A percentile compares a stretch with the other conserved stretches of the same genome.
Evolutionary conservation across 2,888 invertebrate genomes (phyloP).

Genomic region (Netelia virgata): DNA sequence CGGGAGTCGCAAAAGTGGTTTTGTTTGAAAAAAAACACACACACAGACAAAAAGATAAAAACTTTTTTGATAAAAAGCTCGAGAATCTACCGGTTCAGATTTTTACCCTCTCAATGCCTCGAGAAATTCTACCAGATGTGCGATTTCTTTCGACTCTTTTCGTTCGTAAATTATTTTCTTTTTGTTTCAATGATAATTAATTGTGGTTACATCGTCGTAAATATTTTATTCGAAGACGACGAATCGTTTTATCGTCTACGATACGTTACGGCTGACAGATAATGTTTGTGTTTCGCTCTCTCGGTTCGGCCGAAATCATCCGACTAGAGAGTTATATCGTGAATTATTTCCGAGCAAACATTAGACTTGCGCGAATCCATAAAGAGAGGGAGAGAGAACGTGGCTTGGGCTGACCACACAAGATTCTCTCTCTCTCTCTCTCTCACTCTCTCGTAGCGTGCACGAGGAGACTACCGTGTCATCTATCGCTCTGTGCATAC

Average conservation of each 20-base stretch:
- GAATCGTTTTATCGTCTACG: no score
- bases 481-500: conserved; percentile 59
- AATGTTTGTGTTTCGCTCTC: conserved; percentile 17
- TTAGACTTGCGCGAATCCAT: conserved; percentile 46
- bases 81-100: no score
- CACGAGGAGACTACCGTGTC: conserved; percentile 48
- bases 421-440: conserved; percentile 1
- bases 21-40: background rate
- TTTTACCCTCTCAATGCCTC: no score
- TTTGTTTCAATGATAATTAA: no score
- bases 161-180: no score
- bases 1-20: background rate
- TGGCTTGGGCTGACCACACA: conserved; percentile 11
- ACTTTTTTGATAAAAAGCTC: background rate
- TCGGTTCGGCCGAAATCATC: conserved; percentile 25
- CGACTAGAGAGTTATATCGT: conserved; percentile 56
- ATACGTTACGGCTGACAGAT: background rate
- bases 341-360: conserved; percentile 75
- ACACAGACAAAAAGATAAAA: background rate
- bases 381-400: conserved; percentile 32
- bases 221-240: no score
- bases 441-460: background rate
- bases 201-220: no score
- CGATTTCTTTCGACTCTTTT: no score
- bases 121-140: no score